Conservation (phyloP, 2,888 invertebrate species). For the Prosapia bicincta region DNA sequence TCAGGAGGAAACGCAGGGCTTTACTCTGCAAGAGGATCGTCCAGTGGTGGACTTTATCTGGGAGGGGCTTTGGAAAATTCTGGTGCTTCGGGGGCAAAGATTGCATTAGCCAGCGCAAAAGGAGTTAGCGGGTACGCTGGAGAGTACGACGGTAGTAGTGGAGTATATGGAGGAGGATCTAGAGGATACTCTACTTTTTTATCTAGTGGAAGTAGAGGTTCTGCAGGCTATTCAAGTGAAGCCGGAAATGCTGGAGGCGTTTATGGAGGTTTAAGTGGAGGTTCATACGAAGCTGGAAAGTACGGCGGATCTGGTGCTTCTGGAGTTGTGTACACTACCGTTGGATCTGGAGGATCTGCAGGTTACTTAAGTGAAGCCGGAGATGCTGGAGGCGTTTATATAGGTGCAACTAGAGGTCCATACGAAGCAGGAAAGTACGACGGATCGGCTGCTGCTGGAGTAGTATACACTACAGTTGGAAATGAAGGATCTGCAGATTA, state of each 20-base stretch:
- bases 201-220: neutral
- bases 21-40: neutral
- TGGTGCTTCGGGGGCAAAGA: neutral
- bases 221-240: neutral
- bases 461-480: conserved; percentile 5
- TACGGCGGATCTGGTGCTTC: neutral
- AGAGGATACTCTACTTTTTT: conserved; percentile 2
- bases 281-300: neutral
- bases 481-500: conserved; percentile 9
- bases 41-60: neutral
- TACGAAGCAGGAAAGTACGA: conserved; percentile 10
- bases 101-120: conserved; percentile 10
- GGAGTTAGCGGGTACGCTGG: conserved; percentile 7
- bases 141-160: neutral
- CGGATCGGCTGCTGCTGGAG: conserved; percentile 7
- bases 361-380: conserved; percentile 29
- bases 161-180: conserved; percentile 9
- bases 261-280: conserved; percentile 2
- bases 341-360: conserved; percentile 27
- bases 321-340: conserved; percentile 13
- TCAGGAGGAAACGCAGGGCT: neutral
- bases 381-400: conserved; percentile 34
- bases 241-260: neutral
- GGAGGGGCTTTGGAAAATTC: neutral
- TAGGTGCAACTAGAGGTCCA: neutral